These are phyloP conservation scores for Nineta flava DNA, from an alignment of 2,888 invertebrate species.

Conservation along the genomic window DNA sequence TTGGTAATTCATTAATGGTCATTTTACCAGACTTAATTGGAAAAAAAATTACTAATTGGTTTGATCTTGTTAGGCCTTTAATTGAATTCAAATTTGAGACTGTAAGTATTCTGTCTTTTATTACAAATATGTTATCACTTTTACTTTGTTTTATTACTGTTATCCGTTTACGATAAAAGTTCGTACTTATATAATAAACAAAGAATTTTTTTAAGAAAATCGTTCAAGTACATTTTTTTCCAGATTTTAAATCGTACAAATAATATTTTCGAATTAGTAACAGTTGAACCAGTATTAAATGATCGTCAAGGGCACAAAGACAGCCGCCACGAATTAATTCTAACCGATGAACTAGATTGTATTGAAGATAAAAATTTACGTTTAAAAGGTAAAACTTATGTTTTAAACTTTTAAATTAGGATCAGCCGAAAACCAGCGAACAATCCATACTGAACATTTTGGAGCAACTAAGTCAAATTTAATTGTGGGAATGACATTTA, in stretches of 20 bases:
- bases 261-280: conserved; percentile 90
- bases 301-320: conserved; percentile 37
- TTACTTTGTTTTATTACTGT: no score
- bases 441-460: no score
- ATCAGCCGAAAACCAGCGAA: no score
- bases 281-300: conserved; percentile 73
- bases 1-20: conserved; percentile 80
- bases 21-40: conserved; percentile 77
- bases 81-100: conserved; percentile 90
- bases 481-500: no score
- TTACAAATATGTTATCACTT: not conserved
- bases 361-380: conserved; percentile 59
- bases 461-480: no score
- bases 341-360: conserved; percentile 47
- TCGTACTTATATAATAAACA: conserved; percentile 2
- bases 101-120: conserved; percentile 40
- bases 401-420: no score
- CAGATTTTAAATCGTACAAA: conserved; percentile 90
- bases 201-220: no score
- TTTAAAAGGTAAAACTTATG: conserved; percentile 49
- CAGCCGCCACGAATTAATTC: conserved; percentile 35
- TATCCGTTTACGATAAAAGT: not conserved
- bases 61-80: conserved; percentile 79
- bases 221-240: no score
- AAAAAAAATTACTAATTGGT: conserved; percentile 82